Percentiles rank a stretch among this genome's conserved stretches.
These are phyloP conservation scores for Etheostoma spectabile DNA, from an alignment of 2,113 vertebrate genomes.

Conservation along the genomic window DNA sequence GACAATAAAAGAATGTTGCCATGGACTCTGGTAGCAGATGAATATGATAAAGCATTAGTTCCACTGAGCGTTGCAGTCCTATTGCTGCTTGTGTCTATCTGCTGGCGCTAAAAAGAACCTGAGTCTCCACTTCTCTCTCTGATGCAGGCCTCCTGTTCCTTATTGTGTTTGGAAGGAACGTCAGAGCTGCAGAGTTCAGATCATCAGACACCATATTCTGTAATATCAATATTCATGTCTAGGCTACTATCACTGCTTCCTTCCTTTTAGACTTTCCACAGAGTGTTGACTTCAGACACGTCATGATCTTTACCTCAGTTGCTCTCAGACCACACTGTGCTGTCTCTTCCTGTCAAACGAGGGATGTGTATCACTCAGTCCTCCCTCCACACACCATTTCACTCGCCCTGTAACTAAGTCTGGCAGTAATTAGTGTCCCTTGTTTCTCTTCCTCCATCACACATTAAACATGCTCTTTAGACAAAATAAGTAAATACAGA, in stretches of 20 bases:
- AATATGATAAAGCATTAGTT: not conserved
- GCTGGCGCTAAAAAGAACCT: not conserved
- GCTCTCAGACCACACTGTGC: not conserved
- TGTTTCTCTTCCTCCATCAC: not conserved
- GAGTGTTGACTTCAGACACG: not conserved
- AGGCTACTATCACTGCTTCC: too few relatives aligned
- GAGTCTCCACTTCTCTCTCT: not conserved
- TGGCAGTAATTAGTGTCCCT: not conserved
- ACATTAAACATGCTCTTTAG: not conserved
- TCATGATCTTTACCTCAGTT: not conserved
- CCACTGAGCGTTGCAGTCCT: not conserved
- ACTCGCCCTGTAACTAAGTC: too few relatives aligned
- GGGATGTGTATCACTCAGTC: not conserved
- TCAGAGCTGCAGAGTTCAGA: not conserved
- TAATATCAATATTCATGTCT: not conserved
- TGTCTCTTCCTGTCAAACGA: conserved; percentile 22
- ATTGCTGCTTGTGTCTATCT: not conserved
- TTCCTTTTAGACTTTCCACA: not conserved
- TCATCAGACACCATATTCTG: not conserved
- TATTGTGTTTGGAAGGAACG: not conserved
- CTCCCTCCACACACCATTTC: not conserved
- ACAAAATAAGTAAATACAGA: not conserved
- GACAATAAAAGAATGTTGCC: too few relatives aligned
- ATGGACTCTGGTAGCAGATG: not conserved
- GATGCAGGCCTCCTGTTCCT: not conserved